Conservation (phyloP, 2,888 invertebrate species). For the Agrotis segetum region DNA sequence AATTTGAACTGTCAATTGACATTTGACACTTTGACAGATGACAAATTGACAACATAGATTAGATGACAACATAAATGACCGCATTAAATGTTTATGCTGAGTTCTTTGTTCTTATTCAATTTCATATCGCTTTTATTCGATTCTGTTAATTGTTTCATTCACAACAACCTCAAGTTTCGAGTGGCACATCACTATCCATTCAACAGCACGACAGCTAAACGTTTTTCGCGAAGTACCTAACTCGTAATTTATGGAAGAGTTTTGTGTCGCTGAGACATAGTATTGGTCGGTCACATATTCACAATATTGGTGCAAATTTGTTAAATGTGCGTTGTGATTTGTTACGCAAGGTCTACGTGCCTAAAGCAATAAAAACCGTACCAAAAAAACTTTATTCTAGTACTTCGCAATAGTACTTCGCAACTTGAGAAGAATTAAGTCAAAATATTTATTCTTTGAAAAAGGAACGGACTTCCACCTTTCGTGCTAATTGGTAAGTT, state of each 20-base stretch:
- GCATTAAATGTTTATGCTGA: too few species aligned
- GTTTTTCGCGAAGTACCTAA: conserved; percentile 10
- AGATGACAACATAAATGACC: too few species aligned
- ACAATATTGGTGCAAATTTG: conserved; percentile 5
- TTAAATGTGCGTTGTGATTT: conserved; percentile 27
- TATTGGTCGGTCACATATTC: neutral
- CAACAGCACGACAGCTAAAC: conserved; percentile 12
- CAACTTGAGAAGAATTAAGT: neutral
- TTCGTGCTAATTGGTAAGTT: conserved; percentile 23
- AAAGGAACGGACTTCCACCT: neutral
- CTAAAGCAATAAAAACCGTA: neutral
- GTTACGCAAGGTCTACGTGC: neutral
- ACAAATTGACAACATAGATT: too few species aligned
- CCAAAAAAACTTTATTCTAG: neutral
- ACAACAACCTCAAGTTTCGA: conserved; percentile 6
- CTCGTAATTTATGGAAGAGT: conserved; percentile 9
- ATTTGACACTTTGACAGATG: too few species aligned
- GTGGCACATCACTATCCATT: conserved; percentile 40
- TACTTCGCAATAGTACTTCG: neutral
- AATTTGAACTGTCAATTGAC: too few species aligned
- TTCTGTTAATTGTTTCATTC: conserved; percentile 1
- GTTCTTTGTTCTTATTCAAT: too few species aligned
- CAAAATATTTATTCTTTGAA: neutral
- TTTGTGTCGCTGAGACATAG: conserved; percentile 14
- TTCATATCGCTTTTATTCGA: neutral